Evolutionary conservation across 2,888 invertebrate genomes (phyloP).

Genomic region (Cephalotes varians): DNA sequence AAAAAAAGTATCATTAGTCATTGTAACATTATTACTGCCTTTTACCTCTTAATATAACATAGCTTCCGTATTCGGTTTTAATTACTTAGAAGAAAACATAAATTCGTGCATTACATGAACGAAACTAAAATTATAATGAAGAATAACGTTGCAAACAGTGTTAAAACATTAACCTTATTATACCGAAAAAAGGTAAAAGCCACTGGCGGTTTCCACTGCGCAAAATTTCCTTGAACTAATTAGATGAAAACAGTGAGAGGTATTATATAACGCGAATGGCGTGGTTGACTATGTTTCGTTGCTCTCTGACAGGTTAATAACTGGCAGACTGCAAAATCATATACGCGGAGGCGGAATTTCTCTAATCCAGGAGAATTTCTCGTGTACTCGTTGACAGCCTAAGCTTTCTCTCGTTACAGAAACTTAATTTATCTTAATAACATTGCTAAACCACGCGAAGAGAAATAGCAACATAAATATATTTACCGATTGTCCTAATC

Average conservation of each 20-base stretch:
- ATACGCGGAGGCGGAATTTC: not conserved
- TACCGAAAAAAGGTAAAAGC: not conserved
- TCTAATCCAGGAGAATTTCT: conserved; percentile 43
- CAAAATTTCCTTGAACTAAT: conserved; percentile 43
- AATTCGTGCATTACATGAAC: not conserved
- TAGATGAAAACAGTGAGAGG: conserved; percentile 19
- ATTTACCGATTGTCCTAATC: conserved; percentile 2
- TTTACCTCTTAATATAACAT: not conserved
- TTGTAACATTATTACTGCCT: not conserved
- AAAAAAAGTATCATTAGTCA: not conserved
- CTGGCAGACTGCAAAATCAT: conserved; percentile 29
- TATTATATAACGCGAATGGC: conserved; percentile 32
- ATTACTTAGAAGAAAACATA: not conserved
- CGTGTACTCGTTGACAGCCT: conserved; percentile 10
- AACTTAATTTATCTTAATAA: conserved; percentile 32
- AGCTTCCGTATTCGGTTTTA: not conserved
- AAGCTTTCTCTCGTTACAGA: not conserved
- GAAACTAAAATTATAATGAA: not conserved
- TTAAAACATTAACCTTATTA: conserved; percentile 12
- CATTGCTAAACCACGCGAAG: conserved; percentile 6
- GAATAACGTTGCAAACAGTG: not conserved
- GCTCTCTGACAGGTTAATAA: conserved; percentile 47
- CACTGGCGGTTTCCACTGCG: not conserved
- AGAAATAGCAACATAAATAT: not conserved
- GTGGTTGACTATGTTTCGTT: conserved; percentile 26